Percentiles rank a stretch among this genome's conserved stretches.
Conservation (phyloP, 2,797 vertebrate genomes). For the Phalloptychus januarius region DNA sequence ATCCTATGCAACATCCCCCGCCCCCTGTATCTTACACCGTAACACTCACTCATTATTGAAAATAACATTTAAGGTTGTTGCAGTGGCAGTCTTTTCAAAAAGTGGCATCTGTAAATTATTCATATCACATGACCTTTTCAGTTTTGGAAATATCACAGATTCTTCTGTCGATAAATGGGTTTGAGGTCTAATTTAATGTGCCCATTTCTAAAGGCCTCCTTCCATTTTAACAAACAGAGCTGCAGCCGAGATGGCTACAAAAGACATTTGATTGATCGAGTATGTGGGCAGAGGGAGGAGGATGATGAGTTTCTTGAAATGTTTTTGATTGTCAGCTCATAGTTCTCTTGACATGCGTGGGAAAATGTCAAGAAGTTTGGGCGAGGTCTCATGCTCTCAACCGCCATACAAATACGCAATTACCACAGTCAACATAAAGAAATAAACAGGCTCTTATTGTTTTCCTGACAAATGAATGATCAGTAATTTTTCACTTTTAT, state of each 20-base stretch:
- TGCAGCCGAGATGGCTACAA: slow-evolving; percentile 8
- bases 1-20: neutral
- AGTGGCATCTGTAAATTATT: slow-evolving; percentile 42
- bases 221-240: slow-evolving; percentile 5
- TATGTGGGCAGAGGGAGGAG: slow-evolving; percentile 49
- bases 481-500: slow-evolving; percentile 37
- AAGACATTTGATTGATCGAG: slow-evolving; percentile 57
- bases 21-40: neutral
- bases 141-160: slow-evolving; percentile 12
- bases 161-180: neutral
- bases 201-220: neutral
- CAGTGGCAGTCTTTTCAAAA: slow-evolving; percentile 39
- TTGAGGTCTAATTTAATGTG: slow-evolving; percentile 5
- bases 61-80: slow-evolving; percentile 33
- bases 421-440: slow-evolving; percentile 9
- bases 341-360: slow-evolving; percentile 65
- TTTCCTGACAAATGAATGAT: slow-evolving; percentile 41
- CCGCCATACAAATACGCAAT: slow-evolving; percentile 14
- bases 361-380: slow-evolving; percentile 68
- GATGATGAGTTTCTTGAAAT: slow-evolving; percentile 62
- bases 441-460: slow-evolving; percentile 14
- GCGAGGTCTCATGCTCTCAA: slow-evolving; percentile 47
- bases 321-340: slow-evolving; percentile 48
- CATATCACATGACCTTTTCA: slow-evolving; percentile 1
- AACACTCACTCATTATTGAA: neutral